Base-by-base conservation (phyloP, 2,797 vertebrate genomes). In the Sebastes aleutianus region DNA sequence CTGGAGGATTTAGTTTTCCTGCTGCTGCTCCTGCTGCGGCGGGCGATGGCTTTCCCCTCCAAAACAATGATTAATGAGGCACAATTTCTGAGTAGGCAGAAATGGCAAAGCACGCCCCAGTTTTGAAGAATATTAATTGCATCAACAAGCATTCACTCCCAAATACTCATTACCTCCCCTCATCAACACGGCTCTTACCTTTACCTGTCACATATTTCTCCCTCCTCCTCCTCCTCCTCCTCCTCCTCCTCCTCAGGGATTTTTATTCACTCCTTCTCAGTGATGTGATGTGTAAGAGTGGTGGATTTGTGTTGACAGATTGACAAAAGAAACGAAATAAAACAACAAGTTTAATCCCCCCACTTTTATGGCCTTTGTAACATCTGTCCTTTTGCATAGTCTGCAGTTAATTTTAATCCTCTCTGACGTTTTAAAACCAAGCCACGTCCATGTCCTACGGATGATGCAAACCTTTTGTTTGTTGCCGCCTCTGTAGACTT, bases 121-220 rank as follows among this genome's bases (percentile, higher is more conserved):
- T 85, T 88, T 78, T 59, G 65, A 79, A 62, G 67, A 83, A 67
- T 78, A 88, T 89, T 87, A 88, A 87, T 82, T 84, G 68, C 78
- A 53, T 43, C 32, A 76, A 83, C 68, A 74, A 72, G 65, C 22
- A 39, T 82, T 85, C 59, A 43, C 64, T 79, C 82, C 74, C 68
- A 71, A 58, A 89, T 54, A n/a, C 50, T 83, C 63, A 75, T 86
- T 75, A 76, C 50, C 13, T 80, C 57, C 9, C 69, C 74, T 77
- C 26, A 79, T 67, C 70, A 78, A 11, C 59, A 6, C 34, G 50
- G 43, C 36, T 22, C 29, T 32, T 54, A 22, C 34, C 50, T 67
- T 59, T 68, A 31, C 63, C 56, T 47, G 4, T 70, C 62, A 11
- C 31, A 31, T 70, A 59, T 14, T 53, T 72, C 24, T 62, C 9